Evolutionary conservation across 2,888 invertebrate genomes (phyloP).

Genomic region (Eilema caniola): DNA sequence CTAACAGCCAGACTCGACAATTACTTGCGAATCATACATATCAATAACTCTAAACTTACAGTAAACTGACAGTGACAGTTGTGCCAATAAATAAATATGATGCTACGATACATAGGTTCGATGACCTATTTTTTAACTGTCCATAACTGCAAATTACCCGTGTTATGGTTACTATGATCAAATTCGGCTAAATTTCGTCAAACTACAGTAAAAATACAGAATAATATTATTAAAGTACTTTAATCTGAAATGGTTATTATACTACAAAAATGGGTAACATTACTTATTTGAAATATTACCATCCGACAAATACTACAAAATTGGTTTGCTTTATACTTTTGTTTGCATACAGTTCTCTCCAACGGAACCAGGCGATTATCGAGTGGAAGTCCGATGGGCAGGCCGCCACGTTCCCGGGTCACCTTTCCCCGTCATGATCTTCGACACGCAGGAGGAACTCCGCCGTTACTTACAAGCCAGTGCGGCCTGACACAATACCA

Average conservation of each 20-base stretch:
- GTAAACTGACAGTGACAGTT: background rate
- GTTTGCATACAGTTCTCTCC: slow-evolving; percentile 93
- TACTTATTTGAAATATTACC: background rate
- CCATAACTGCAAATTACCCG: background rate
- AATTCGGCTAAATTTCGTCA: background rate
- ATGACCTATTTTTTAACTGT: background rate
- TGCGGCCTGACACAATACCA: slow-evolving; percentile 59
- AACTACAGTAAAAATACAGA: background rate
- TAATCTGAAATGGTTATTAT: background rate
- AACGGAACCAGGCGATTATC: slow-evolving; percentile 99
- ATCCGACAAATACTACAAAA: background rate
- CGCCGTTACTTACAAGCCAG: slow-evolving; percentile 88
- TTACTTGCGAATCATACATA: background rate
- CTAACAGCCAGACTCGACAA: background rate
- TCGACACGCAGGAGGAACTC: slow-evolving; percentile 99
- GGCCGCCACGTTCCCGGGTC: slow-evolving; percentile 99
- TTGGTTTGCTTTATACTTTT: slow-evolving; percentile 9
- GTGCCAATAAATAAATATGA: background rate
- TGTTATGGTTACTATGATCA: background rate
- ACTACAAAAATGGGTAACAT: background rate
- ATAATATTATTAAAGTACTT: background rate
- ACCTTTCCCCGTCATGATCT: slow-evolving; percentile 99
- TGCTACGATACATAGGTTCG: background rate
- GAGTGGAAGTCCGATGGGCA: slow-evolving; percentile 98
- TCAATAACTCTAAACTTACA: background rate